Conservation (phyloP, 92 coral and sea anemone species). For the Parazoanthus atlanticus region DNA sequence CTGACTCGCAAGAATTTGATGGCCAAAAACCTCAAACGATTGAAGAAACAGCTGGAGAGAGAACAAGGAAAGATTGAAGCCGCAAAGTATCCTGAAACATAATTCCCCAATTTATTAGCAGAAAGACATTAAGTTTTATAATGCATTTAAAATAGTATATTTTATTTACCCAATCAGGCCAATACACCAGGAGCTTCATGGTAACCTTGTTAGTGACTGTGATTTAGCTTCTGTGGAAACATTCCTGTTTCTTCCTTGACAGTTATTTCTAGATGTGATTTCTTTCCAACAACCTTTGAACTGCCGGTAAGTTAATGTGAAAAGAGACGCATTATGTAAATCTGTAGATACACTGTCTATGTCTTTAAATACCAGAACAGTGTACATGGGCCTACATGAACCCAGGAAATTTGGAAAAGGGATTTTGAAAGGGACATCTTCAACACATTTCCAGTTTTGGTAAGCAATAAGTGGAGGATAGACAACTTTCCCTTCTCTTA, state of each 20-base stretch:
- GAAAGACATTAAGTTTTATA: neutral
- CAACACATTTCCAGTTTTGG: too few species aligned
- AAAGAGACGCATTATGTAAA: neutral
- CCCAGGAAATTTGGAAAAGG: too few species aligned
- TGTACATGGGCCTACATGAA: too few species aligned
- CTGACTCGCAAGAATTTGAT: slow-evolving; percentile 94
- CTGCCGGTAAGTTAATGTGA: slow-evolving; percentile 75
- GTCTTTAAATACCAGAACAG: neutral
- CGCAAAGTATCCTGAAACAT: slow-evolving; percentile 79
- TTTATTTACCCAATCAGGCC: too few species aligned
- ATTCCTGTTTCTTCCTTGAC: slow-evolving; percentile 50
- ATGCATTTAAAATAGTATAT: too few species aligned
- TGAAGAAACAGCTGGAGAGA: slow-evolving; percentile 86
- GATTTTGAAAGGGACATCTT: too few species aligned
- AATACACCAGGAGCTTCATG: too few species aligned
- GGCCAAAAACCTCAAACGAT: slow-evolving; percentile 92
- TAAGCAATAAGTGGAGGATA: too few species aligned
- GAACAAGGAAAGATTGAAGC: slow-evolving; percentile 93
- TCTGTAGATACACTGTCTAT: neutral
- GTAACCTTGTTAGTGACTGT: neutral
- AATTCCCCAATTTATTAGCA: neutral
- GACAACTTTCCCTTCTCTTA: too few species aligned
- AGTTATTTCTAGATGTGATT: slow-evolving; percentile 75
- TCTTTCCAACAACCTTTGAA: slow-evolving; percentile 95
- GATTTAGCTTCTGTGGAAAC: neutral